Evolutionary conservation across 2,888 invertebrate genomes (phyloP).

Genomic region (Pammene aurita): DNA sequence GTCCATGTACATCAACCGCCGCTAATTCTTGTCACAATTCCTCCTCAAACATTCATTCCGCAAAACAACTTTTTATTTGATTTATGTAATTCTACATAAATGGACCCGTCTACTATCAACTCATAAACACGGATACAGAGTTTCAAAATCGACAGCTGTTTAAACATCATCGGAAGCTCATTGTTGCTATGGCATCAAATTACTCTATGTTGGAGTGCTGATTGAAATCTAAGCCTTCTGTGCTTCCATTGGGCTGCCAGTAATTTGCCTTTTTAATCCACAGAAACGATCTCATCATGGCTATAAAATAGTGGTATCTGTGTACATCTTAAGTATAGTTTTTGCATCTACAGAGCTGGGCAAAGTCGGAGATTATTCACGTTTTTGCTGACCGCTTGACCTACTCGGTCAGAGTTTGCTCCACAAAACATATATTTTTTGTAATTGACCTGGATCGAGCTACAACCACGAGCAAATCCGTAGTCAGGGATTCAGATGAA

Average conservation of each 20-base stretch:
- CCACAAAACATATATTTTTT: conserved; percentile 25
- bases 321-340: conserved; percentile 23
- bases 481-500: not conserved
- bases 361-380: conserved; percentile 21
- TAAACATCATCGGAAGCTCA: conserved; percentile 64
- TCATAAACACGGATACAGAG: conserved; percentile 48
- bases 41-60: not conserved
- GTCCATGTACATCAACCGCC: not conserved
- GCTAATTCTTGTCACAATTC: conserved; percentile 4
- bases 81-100: conserved; percentile 39
- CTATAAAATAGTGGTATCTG: conserved; percentile 47
- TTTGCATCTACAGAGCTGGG: conserved; percentile 23
- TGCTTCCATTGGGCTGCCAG: conserved; percentile 56
- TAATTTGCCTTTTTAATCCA: conserved; percentile 59
- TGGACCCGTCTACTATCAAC: conserved; percentile 35
- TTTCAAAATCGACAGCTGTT: conserved; percentile 63
- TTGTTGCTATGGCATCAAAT: conserved; percentile 65
- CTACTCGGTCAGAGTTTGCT: conserved; percentile 20
- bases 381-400: conserved; percentile 33
- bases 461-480: not conserved
- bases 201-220: conserved; percentile 53
- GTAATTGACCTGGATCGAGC: conserved; percentile 22
- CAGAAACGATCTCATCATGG: conserved; percentile 52
- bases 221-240: conserved; percentile 63
- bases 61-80: conserved; percentile 29